These are phyloP conservation scores for Lasioglossum marginatum DNA, from an alignment of 2,888 invertebrate species.

Conservation along the genomic window DNA sequence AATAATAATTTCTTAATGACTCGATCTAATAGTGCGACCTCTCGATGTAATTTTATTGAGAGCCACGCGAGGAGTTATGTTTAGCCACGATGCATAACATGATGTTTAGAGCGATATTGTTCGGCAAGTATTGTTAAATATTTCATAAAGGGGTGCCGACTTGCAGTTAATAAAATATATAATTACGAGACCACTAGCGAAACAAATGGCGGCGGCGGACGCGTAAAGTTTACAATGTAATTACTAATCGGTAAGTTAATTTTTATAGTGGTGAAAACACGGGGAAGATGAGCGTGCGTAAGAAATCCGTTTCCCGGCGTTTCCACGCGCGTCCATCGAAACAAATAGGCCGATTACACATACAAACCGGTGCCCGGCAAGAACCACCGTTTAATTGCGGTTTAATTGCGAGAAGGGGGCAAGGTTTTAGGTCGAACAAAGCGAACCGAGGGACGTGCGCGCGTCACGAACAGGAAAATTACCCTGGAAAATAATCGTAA, in stretches of 20 bases:
- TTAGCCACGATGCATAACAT: too few relatives aligned
- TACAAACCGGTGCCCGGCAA: neutral
- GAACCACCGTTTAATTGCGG: neutral
- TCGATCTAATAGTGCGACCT: too few relatives aligned
- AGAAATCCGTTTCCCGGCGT: neutral
- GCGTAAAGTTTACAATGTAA: neutral
- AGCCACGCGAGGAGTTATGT: too few relatives aligned
- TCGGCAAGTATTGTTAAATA: neutral
- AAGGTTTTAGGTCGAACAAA: neutral
- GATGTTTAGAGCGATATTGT: neutral
- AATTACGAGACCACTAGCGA: neutral
- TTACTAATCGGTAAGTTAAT: neutral
- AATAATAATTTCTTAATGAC: too few relatives aligned
- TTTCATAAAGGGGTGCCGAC: neutral
- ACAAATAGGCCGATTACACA: constrained; percentile 1
- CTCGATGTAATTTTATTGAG: too few relatives aligned
- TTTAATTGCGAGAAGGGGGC: neutral
- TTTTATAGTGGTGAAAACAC: neutral
- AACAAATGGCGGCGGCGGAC: neutral
- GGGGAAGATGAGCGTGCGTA: neutral
- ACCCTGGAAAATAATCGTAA: neutral
- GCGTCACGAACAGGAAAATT: constrained; percentile 1
- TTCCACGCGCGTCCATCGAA: neutral
- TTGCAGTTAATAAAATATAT: neutral
- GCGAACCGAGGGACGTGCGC: neutral